Percentiles rank a stretch among this genome's conserved stretches.
Evolutionary conservation across 2,888 invertebrate species (phyloP).

Genomic region (Agonum fuliginosum): DNA sequence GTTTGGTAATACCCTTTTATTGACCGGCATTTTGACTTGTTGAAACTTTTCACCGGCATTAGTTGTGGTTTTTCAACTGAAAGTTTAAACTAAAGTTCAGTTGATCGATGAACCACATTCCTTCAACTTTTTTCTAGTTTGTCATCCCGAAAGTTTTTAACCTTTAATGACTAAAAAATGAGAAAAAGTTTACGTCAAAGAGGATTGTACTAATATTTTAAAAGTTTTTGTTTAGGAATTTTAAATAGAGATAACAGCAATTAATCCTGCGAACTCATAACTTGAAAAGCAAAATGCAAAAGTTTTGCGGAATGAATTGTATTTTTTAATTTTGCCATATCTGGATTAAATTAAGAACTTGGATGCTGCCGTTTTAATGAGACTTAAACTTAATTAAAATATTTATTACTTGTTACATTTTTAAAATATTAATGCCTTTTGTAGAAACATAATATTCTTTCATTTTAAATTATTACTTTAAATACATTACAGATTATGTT

Average conservation of each 20-base stretch:
- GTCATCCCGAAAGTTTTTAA: slow-evolving; percentile 1
- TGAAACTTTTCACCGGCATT: slow-evolving; percentile 4
- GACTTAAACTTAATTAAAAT: no score
- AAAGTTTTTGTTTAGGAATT: not conserved
- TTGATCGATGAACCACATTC: slow-evolving; percentile 13
- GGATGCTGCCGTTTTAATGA: no score
- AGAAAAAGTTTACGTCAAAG: not conserved
- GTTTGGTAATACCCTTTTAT: no score
- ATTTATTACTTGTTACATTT: not conserved
- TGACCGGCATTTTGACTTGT: not conserved
- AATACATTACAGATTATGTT: no score
- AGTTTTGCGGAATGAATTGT: not conserved
- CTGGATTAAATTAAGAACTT: no score
- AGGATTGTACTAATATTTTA: not conserved
- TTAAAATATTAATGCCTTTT: no score
- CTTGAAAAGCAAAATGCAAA: not conserved
- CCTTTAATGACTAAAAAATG: slow-evolving; percentile 2
- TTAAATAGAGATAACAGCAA: not conserved
- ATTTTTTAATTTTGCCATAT: no score
- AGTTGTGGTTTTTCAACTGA: slow-evolving; percentile 26
- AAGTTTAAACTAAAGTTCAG: not conserved
- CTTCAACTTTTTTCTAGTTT: slow-evolving; percentile 25
- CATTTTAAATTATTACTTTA: no score
- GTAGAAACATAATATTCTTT: no score
- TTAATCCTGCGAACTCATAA: not conserved